Evolutionary conservation across 2,797 vertebrate genomes (phyloP), one percentile per base, ranked within the genome.

Genomic region (Peromyscus melanophrys): DNA sequence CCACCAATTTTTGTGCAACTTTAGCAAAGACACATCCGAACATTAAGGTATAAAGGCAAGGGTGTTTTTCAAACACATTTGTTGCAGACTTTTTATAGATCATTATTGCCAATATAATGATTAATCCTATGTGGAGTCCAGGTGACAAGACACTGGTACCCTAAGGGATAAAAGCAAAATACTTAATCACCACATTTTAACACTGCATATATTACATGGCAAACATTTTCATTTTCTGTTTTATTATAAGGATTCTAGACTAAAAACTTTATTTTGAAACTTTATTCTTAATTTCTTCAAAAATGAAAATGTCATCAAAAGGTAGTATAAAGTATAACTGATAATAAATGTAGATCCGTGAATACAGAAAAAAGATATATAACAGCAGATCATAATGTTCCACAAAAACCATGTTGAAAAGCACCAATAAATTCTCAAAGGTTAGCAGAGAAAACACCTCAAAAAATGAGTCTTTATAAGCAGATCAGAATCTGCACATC

Each of bases 1-100:
- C 99, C 99, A 99, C 99, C 96, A 99, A 98, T 97, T 99, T 99
- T 98, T 99, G 99, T 92, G 99, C 99, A 97, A 99, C 99, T 99
- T 99, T 99, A 94, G 99, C 98, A 97, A 99, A 99, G 97, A 99
- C 99, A 98, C 99, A 99, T 97, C 99, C 99, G 92, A 99, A 99
- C 89, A 99, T 98, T 95, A 99, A 98, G 87, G 99, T 98, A 97
- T 99, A 99, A 17, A 99, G 99, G 97, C 99, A 99, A 95, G 99
- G 99, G 97, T 99, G 99, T 63, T 99, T 98, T 98, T 99, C 99
- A 96, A 99, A 99, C 86, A 99, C 98, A 91, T 98, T 98, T 91
- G 99, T 99, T 97, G 99, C 98, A 31, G 99, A 99, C 98, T 99
- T 99, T 98, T 99, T 99, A 98, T 99, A 99, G 97, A 99, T 99